Evolutionary conservation across 1,140 invertebrate species (phyloP).

Genomic region (Cotesia vestalis): DNA sequence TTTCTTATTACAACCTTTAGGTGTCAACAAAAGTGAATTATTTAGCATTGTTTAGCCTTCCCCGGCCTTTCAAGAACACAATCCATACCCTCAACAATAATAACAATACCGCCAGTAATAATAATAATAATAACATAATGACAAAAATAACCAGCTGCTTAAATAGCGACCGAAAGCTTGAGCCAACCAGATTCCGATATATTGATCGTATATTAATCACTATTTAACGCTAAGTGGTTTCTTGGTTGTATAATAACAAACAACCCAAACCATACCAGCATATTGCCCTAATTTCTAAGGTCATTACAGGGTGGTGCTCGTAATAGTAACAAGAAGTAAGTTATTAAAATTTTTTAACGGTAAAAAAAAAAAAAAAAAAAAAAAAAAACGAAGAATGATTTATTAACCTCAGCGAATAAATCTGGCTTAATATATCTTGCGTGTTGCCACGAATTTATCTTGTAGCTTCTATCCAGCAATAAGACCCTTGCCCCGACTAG

Average conservation of each 20-base stretch:
- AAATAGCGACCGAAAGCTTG: no score
- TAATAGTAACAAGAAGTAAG: no score
- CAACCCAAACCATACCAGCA: background rate
- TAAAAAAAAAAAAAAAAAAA: background rate
- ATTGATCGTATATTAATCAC: constrained; percentile 10
- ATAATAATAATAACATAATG: no score
- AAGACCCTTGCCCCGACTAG: constrained; percentile 14
- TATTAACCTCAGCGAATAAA: constrained; percentile 9
- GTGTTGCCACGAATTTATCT: background rate
- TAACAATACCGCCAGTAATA: no score
- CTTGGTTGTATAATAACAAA: background rate
- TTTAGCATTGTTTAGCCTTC: no score
- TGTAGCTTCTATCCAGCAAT: background rate
- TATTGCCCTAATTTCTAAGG: constrained; percentile 2
- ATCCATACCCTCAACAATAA: no score
- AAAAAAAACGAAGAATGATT: background rate
- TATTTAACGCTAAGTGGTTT: constrained; percentile 3
- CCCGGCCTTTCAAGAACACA: no score
- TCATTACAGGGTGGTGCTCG: background rate
- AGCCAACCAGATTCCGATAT: background rate
- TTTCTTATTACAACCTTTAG: no score
- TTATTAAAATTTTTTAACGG: background rate
- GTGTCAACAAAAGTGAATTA: no score
- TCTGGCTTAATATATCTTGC: background rate
- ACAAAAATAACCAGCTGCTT: no score